Evolutionary conservation across 2,113 vertebrate species (phyloP).

Genomic region (Erpornis zantholeuca): DNA sequence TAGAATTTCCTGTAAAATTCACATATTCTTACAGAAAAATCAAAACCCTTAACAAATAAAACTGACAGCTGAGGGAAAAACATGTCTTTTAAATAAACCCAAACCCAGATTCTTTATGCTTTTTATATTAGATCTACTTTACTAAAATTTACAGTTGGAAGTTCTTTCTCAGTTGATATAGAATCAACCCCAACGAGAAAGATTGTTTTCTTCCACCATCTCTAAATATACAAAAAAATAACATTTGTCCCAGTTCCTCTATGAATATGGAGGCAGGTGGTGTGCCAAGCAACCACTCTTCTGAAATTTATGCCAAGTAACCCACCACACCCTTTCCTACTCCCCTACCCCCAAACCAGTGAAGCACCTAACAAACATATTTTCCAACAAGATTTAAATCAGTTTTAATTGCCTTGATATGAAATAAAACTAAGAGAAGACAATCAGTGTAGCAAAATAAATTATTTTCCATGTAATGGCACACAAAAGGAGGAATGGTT

Average conservation of each 20-base stretch:
- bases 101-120: background rate
- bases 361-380: background rate
- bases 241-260: background rate
- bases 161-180: background rate
- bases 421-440: background rate
- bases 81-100: background rate
- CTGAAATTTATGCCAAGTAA: background rate
- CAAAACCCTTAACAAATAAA: background rate
- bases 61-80: background rate
- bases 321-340: background rate
- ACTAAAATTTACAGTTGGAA: background rate
- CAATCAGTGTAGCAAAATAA: background rate
- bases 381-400: background rate
- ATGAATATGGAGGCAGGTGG: background rate
- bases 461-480: background rate
- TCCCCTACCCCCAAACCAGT: background rate
- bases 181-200: background rate
- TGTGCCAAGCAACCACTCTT: background rate
- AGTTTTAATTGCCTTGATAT: background rate
- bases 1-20: background rate
- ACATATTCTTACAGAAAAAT: background rate
- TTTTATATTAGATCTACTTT: background rate
- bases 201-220: background rate
- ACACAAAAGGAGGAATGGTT: background rate
- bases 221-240: background rate